Percentiles rank a stretch among this genome's conserved stretches.
These are phyloP conservation scores for Nemoura dubitans DNA, from an alignment of 2,888 invertebrate genomes.

Conservation along the genomic window DNA sequence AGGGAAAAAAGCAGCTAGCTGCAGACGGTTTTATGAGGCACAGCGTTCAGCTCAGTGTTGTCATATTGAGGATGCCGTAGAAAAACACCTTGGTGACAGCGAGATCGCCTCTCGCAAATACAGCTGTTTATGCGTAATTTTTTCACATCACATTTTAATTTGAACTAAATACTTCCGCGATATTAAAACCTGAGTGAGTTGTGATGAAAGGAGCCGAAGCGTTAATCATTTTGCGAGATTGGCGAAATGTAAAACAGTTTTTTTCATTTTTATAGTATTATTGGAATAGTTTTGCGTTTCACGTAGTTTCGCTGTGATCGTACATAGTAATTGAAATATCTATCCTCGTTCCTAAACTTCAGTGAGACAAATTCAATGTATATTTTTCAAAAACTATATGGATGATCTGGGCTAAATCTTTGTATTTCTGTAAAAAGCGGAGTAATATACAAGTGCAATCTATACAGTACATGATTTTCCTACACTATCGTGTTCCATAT, in stretches of 20 bases:
- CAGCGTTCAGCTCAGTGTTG: slow-evolving; percentile 39
- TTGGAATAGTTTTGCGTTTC: not conserved
- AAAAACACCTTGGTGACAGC: not conserved
- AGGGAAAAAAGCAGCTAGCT: not conserved
- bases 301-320: not conserved
- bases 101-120: not conserved
- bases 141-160: not conserved
- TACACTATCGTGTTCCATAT: too few species aligned
- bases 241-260: not conserved
- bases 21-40: slow-evolving; percentile 47
- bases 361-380: too few species aligned
- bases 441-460: too few species aligned
- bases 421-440: too few species aligned
- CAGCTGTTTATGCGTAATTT: not conserved
- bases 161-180: not conserved
- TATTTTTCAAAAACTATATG: too few species aligned
- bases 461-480: too few species aligned
- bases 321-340: too few species aligned
- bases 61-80: slow-evolving; percentile 35
- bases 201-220: not conserved
- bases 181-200: not conserved
- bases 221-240: not conserved
- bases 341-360: too few species aligned
- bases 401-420: too few species aligned
- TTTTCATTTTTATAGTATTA: not conserved